Percentiles rank a stretch among this genome's conserved stretches.
Evolutionary conservation across 2,888 invertebrate genomes (phyloP).

Genomic region (Griposia aprilina): DNA sequence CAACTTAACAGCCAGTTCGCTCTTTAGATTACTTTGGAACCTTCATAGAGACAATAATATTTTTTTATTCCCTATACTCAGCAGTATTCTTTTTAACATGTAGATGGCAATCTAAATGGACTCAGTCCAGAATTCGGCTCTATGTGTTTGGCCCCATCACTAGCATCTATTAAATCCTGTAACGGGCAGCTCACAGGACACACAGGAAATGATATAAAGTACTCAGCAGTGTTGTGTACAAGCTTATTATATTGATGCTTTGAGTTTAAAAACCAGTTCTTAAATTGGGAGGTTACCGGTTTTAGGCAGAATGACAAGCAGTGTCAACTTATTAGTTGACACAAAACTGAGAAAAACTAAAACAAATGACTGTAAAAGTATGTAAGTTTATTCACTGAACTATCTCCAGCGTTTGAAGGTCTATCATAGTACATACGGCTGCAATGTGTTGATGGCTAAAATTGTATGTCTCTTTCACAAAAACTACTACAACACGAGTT

Average conservation of each 20-base stretch:
- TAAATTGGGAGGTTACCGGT: constrained; percentile 19
- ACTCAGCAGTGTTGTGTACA: constrained; percentile 7
- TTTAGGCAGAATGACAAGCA: constrained; percentile 15
- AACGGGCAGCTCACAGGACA: no score
- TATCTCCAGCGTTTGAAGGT: background rate
- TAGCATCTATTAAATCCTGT: no score
- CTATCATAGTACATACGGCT: background rate
- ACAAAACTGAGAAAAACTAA: background rate
- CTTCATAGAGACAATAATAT: background rate
- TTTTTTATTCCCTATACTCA: no score
- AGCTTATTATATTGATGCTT: background rate
- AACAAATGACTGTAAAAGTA: background rate
- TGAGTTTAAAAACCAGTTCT: constrained; percentile 18
- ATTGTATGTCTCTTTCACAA: background rate
- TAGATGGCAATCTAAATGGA: no score
- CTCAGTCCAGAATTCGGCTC: no score
- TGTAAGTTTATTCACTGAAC: background rate
- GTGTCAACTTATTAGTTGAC: background rate
- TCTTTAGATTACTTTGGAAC: no score
- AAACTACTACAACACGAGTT: background rate
- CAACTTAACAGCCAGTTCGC: no score
- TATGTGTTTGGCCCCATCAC: no score
- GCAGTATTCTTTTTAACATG: no score
- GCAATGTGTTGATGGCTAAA: background rate
- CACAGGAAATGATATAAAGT: no score